Evolutionary conservation across 1,140 invertebrate genomes (phyloP), one percentile per base, ranked within the genome.

Genomic region (Drosophila neocordata): DNA sequence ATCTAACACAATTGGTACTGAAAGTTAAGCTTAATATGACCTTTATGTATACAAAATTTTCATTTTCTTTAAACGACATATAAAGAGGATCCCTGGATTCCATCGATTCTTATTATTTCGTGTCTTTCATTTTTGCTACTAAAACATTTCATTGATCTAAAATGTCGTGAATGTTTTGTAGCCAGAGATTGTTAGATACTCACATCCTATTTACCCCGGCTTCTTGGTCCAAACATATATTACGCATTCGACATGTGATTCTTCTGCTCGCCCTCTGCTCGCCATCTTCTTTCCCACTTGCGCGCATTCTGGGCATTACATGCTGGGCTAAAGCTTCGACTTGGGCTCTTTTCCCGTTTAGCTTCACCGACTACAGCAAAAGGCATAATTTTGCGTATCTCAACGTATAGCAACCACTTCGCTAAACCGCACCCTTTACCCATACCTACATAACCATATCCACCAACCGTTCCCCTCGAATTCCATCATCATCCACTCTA

Each of bases 181-280:
- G 15, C 41, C 15, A 9, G 8, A 18, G 41, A 7, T 44, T 13
- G 13, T 9, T 2, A 37, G 24, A 52, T 12, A n/a, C 31, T 15
- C 27, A 12, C 24, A 27, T 15, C 8, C 24, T 34, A 22, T 58
- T 37, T 7, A 15, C 11, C 11, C 5, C n/a, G 15, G 5, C 0
- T 3, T 13, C 0, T 22, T 34, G 57, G 18, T n/a, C 9, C 1
- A 18, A 55, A 15, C 3, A 11, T 35, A 38, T 20, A 79, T 70
- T 80, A 75, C 77, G 72, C 52, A 79, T 72, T 75, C 77, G 77
- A 67, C 63, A 35, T 51, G 67, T 79, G 61, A 55, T 44, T 52
- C 53, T 15, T 18, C 15, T 57, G 8, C 27, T 18, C 12, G 1
- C 8, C 3, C 41, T 1, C 1, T 20, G 41, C 41, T 8, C 15